Evolutionary conservation across 2,113 vertebrate genomes (phyloP).

Genomic region (Melanerpes formicivorus): DNA sequence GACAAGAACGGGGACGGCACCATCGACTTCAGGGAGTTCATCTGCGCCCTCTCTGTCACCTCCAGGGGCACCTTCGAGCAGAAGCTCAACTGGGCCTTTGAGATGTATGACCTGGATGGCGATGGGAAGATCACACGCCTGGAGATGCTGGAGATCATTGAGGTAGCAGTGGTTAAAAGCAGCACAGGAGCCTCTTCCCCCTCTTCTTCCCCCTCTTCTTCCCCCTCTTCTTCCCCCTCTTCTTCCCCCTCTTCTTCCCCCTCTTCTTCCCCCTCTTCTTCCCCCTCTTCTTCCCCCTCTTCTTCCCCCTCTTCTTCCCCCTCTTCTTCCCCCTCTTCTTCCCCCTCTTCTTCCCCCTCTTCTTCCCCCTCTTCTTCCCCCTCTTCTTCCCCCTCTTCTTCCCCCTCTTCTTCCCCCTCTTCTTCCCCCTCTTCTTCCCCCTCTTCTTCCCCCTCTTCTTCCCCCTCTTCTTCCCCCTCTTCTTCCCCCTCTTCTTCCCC

Average conservation of each 20-base stretch:
- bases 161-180: conserved; percentile 47
- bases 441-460: neutral
- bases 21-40: conserved; percentile 99
- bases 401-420: no score
- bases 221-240: neutral
- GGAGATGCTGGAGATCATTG: conserved; percentile 97
- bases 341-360: no score
- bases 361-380: no score
- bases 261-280: no score
- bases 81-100: conserved; percentile 98
- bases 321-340: no score
- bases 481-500: no score
- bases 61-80: conserved; percentile 97
- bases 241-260: no score
- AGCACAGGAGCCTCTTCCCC: no score
- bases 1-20: conserved; percentile 97
- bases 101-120: conserved; percentile 97
- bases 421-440: neutral
- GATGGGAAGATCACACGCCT: conserved; percentile 95
- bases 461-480: no score
- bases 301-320: no score
- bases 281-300: no score
- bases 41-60: conserved; percentile 95
- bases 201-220: neutral
- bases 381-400: neutral